Conservation (phyloP, 1,140 invertebrate species). For the Orussus abietinus region DNA sequence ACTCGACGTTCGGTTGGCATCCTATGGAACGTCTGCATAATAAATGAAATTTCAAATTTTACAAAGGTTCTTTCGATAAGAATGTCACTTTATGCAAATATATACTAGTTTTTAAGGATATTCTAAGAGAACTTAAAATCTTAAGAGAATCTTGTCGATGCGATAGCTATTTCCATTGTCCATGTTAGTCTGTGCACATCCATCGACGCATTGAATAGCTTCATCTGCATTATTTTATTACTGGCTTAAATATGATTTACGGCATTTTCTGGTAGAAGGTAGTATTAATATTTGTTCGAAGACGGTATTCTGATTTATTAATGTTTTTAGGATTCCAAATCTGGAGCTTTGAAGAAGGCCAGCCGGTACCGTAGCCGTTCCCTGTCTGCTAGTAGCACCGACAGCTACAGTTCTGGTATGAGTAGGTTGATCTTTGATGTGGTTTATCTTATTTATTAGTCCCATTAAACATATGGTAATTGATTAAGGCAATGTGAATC, state of each 20-base stretch:
- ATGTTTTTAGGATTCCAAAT: slow-evolving; percentile 60
- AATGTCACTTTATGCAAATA: no score
- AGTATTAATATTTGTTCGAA: slow-evolving; percentile 9
- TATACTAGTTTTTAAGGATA: no score
- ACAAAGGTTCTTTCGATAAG: no score
- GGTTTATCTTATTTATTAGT: no score
- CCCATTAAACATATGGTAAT: no score
- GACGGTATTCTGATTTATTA: not conserved
- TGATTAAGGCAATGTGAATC: no score
- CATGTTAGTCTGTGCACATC: slow-evolving; percentile 32
- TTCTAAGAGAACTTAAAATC: no score
- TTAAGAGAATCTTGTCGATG: not conserved
- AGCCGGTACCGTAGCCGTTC: slow-evolving; percentile 83
- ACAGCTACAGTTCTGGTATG: slow-evolving; percentile 87
- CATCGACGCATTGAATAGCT: slow-evolving; percentile 31
- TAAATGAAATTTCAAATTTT: slow-evolving; percentile 2
- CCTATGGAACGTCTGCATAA: no score
- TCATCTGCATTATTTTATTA: slow-evolving; percentile 44
- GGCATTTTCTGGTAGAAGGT: no score
- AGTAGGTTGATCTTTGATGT: no score
- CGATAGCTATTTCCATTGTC: slow-evolving; percentile 17
- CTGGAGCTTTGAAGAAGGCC: slow-evolving; percentile 77
- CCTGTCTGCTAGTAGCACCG: slow-evolving; percentile 87
- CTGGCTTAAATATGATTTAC: no score
- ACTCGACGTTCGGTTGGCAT: no score